Percentiles rank a stretch among this genome's conserved stretches.
phyloP scores from a whole-genome alignment of 35 echinoderm and acorn worm genomes.

The Strongylocentrotus purpuratus region DNA sequence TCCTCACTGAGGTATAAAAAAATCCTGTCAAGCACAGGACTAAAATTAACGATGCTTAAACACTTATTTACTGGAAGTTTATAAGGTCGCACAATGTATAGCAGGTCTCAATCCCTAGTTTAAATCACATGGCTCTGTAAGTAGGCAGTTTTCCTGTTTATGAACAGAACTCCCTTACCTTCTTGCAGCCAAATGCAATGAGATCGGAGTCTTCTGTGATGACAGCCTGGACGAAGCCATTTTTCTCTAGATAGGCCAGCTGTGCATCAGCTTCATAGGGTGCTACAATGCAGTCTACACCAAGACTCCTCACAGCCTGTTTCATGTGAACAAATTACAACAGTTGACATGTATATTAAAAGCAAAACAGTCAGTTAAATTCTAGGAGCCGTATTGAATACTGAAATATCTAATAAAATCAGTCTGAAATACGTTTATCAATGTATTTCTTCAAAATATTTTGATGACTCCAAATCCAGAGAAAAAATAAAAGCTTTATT shows the following conservation, averaged over 20 bases:
- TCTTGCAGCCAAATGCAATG: conserved; percentile 89
- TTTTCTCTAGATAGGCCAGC: conserved; percentile 82
- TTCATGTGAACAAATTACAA: background rate
- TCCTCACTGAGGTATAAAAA: too few relatives aligned
- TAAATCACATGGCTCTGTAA: too few relatives aligned
- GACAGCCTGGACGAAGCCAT: conserved; percentile 87
- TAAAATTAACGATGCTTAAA: too few relatives aligned
- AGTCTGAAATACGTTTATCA: background rate
- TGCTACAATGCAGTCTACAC: conserved; percentile 93
- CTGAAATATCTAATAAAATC: background rate
- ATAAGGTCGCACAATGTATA: too few relatives aligned
- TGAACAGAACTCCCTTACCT: conserved; percentile 47
- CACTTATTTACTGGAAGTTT: too few relatives aligned
- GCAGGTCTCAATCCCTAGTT: too few relatives aligned
- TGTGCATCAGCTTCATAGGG: conserved; percentile 96
- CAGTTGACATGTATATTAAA: too few relatives aligned
- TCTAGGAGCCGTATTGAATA: background rate
- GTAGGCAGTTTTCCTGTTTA: background rate
- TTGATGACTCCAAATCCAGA: background rate
- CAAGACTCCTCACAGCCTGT: conserved; percentile 80
- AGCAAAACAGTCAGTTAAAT: too few relatives aligned
- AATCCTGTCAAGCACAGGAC: too few relatives aligned
- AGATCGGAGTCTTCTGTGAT: conserved; percentile 98
- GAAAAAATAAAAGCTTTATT: background rate
- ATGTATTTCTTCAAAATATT: background rate